Percentiles rank a stretch among this genome's conserved stretches.
phyloP scores from a whole-genome alignment of 2,797 vertebrate species.

The Sphenopsis melanotis region DNA sequence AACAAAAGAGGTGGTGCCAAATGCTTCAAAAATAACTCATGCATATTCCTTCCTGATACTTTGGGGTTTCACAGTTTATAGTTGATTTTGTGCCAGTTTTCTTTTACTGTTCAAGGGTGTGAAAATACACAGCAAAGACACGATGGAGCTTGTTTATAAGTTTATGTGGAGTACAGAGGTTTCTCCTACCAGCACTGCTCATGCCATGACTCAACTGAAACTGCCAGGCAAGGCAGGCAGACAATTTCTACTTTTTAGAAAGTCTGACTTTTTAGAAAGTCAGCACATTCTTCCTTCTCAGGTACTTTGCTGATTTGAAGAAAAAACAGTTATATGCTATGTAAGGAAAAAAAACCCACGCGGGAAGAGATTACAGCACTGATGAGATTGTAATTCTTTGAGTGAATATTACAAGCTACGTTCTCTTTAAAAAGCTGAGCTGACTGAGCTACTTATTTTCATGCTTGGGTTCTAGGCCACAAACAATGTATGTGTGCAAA shows the following conservation, averaged over 20 bases:
- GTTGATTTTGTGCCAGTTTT: neutral
- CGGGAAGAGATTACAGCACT: neutral
- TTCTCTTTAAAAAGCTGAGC: neutral
- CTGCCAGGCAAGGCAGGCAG: neutral
- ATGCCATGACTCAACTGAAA: neutral
- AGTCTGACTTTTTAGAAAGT: neutral
- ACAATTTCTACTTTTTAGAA: neutral
- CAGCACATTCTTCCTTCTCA: neutral
- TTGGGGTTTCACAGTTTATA: neutral
- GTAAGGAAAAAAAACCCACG: neutral
- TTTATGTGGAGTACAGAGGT: neutral
- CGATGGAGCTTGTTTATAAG: rapidly evolving
- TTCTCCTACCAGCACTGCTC: neutral
- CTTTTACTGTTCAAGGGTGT: neutral
- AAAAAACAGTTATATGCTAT: rapidly evolving
- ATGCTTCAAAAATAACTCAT: neutral
- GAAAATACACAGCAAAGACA: neutral
- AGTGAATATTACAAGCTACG: rapidly evolving
- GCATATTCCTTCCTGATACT: neutral
- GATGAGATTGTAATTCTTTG: neutral
- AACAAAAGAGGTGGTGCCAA: neutral
- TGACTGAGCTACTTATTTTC: neutral
- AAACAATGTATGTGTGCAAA: rapidly evolving
- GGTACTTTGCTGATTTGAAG: neutral
- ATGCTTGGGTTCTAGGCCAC: neutral